Conservation (phyloP, 1,140 invertebrate species). For the Pogonomyrmex californicus region DNA sequence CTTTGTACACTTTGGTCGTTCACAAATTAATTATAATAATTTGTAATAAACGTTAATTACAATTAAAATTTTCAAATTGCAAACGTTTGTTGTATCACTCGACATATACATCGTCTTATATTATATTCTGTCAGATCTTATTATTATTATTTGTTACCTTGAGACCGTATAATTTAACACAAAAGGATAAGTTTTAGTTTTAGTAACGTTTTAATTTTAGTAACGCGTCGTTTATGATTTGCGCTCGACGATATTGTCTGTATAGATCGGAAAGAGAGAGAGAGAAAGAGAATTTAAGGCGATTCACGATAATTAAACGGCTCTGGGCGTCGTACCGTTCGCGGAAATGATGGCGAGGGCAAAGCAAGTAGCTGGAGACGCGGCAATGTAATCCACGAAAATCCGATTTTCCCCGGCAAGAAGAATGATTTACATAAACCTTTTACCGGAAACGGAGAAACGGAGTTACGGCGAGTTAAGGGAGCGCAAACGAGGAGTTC, state of each 20-base stretch:
- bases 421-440: conserved; percentile 76
- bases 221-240: conserved; percentile 38
- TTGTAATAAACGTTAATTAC: neutral
- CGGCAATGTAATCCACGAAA: conserved; percentile 74
- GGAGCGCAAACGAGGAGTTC: conserved; percentile 56
- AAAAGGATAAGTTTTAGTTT: neutral
- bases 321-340: conserved; percentile 46
- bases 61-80: neutral
- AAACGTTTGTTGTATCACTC: neutral
- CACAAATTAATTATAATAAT: neutral
- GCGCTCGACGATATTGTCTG: conserved; percentile 10
- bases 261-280: conserved; percentile 1
- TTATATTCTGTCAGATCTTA: neutral
- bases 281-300: conserved; percentile 16
- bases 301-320: conserved; percentile 56
- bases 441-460: conserved; percentile 74
- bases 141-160: neutral
- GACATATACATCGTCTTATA: neutral
- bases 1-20: neutral
- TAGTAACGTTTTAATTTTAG: too few relatives aligned
- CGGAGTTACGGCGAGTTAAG: conserved; percentile 69
- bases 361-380: conserved; percentile 28
- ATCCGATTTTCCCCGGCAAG: conserved; percentile 65
- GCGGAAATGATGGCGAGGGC: conserved; percentile 29
- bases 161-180: neutral